Base-by-base conservation (phyloP, 2,797 vertebrate species). In the Clarias platycephalus region DNA sequence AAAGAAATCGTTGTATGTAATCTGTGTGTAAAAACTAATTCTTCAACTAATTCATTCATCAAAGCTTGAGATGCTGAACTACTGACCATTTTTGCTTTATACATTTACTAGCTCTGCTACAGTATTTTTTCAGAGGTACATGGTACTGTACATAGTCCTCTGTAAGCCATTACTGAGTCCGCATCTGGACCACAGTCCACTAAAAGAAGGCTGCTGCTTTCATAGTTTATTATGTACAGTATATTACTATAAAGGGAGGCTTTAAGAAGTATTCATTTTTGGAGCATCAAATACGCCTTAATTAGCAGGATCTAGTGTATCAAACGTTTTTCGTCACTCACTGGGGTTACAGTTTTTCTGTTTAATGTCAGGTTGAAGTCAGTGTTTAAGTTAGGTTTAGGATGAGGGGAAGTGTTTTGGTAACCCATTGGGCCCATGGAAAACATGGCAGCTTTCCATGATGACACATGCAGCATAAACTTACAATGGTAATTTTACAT, bases 381-480 rank as follows among this genome's bases (percentile, higher is more conserved):
- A 57, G 24, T 70, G 70, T 83, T 75, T 74, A 26, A 74, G 57
- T 78, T 78, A 53, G 20, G 22, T 77, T 84, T 40, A 34, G 67
- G 62, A 75, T 64, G 71, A 57, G 53, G 63, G 80, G 64, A 82
- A 64, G 9, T 44, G 64, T 82, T 86, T 79, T 64, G 12, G 44
- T 76, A 66, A 83, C 71, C 82, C 22, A 18, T 37, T 83, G 60
- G 53, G 55, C 60, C 26, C 31, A 75, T 66, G 58, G 63, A 71
- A 86, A 79, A 79, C 28, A 85, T 80, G 78, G 78, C 63, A 71
- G 40, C 44, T 71, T 72, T 79, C 74, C 57, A 72, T 72, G 74
- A 83, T 82, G 84, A 78, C 63, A 40, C 22, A 80, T 49, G 16
- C 55, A 44, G 44, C 31, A 85, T 64, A 64, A 80, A 84, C 24